Evolutionary conservation across 2,888 invertebrate species (phyloP).

Genomic region (Piscicola geometra): DNA sequence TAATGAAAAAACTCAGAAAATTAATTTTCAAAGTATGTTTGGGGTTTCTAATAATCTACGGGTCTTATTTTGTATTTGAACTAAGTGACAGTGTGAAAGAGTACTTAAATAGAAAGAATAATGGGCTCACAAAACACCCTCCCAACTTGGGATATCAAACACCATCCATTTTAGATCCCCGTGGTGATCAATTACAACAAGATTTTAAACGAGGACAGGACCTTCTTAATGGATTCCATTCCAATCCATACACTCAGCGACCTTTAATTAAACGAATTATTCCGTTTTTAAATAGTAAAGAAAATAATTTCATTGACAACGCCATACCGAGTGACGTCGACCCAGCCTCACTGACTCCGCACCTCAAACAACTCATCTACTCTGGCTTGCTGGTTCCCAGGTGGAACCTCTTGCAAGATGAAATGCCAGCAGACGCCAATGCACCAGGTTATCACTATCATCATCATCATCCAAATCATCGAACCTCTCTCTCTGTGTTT

Average conservation of each 20-base stretch:
- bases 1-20: conserved; percentile 12
- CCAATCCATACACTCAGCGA: not conserved
- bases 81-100: not conserved
- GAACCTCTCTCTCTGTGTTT: no score
- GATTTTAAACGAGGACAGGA: not conserved
- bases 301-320: not conserved
- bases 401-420: not conserved
- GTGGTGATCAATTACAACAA: not conserved
- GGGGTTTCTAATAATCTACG: not conserved
- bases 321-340: conserved; percentile 4
- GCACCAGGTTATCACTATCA: not conserved
- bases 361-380: not conserved
- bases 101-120: not conserved
- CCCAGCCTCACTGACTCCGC: not conserved
- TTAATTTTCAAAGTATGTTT: not conserved
- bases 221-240: not conserved
- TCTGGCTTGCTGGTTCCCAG: conserved; percentile 4
- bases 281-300: not conserved
- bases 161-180: not conserved
- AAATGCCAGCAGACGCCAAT: not conserved
- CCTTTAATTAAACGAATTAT: not conserved
- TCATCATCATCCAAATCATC: not conserved
- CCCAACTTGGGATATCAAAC: not conserved
- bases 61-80: not conserved
- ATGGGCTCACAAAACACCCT: not conserved